These are phyloP conservation scores for Gymnocheta viridis DNA, from an alignment of 2,888 invertebrate species.

Conservation along the genomic window DNA sequence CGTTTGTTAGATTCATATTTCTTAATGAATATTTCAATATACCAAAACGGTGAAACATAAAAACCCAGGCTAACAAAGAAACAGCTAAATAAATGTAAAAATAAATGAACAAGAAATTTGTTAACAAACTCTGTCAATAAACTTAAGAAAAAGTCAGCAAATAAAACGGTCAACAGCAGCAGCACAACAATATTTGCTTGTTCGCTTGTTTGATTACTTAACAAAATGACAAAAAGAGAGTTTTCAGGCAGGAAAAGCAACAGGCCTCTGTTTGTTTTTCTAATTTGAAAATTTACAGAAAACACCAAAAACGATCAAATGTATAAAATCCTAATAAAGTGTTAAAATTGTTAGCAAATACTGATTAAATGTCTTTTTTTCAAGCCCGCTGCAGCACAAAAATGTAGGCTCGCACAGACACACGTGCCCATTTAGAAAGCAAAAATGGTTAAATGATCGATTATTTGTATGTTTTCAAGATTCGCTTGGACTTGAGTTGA, in stretches of 20 bases:
- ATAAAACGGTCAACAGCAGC: not conserved
- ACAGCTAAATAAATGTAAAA: constrained; percentile 10
- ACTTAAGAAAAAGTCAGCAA: constrained; percentile 27
- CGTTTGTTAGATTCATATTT: constrained; percentile 47
- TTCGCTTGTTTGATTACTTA: constrained; percentile 39
- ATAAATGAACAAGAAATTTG: constrained; percentile 40
- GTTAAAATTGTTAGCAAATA: constrained; percentile 45
- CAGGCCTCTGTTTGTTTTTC: not conserved
- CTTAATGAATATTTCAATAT: constrained; percentile 20
- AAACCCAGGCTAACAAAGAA: not conserved
- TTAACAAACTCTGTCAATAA: constrained; percentile 55
- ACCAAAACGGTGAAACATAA: not conserved
- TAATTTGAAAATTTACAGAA: constrained; percentile 34
- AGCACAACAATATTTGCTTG: constrained; percentile 2
- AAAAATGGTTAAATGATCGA: constrained; percentile 48
- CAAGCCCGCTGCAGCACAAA: too few relatives aligned
- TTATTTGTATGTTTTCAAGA: constrained; percentile 15
- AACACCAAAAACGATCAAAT: constrained; percentile 4
- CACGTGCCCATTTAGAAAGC: not conserved
- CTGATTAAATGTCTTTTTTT: too few relatives aligned
- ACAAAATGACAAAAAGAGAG: constrained; percentile 31
- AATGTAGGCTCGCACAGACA: not conserved
- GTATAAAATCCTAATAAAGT: constrained; percentile 47
- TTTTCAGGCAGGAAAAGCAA: constrained; percentile 41
- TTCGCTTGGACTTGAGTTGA: constrained; percentile 12